These are phyloP conservation scores for Ametastegia equiseti DNA, from an alignment of 2,888 invertebrate species.

Conservation along the genomic window DNA sequence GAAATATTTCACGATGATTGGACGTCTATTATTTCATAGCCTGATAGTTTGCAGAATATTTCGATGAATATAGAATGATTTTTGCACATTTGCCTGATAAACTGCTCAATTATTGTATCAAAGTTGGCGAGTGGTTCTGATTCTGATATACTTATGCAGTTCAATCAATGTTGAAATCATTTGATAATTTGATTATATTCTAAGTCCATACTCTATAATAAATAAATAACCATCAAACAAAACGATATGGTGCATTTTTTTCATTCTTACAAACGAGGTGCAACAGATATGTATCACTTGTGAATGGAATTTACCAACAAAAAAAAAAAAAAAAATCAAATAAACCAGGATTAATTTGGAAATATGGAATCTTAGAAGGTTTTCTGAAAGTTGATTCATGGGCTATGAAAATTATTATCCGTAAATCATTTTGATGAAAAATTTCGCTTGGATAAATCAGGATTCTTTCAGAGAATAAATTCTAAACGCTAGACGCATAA, in stretches of 20 bases:
- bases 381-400: background rate
- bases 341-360: too few relatives aligned
- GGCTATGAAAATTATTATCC: background rate
- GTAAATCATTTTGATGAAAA: background rate
- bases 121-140: background rate
- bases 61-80: background rate
- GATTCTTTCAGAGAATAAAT: conserved; percentile 7
- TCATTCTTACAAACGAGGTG: background rate
- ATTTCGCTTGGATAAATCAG: background rate
- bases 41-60: conserved; percentile 1
- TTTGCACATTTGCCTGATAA: too few relatives aligned
- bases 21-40: background rate
- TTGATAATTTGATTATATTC: background rate
- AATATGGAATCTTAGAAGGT: background rate
- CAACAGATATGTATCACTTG: conserved; percentile 34
- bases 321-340: too few relatives aligned
- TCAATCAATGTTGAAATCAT: background rate
- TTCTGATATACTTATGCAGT: background rate
- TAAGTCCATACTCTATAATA: background rate
- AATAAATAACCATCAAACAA: background rate
- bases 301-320: background rate
- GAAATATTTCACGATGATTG: background rate
- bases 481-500: background rate
- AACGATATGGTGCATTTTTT: background rate
- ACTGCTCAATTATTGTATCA: background rate